Conservation (phyloP, 2,888 invertebrate genomes). For the Drosophila prostipennis region DNA sequence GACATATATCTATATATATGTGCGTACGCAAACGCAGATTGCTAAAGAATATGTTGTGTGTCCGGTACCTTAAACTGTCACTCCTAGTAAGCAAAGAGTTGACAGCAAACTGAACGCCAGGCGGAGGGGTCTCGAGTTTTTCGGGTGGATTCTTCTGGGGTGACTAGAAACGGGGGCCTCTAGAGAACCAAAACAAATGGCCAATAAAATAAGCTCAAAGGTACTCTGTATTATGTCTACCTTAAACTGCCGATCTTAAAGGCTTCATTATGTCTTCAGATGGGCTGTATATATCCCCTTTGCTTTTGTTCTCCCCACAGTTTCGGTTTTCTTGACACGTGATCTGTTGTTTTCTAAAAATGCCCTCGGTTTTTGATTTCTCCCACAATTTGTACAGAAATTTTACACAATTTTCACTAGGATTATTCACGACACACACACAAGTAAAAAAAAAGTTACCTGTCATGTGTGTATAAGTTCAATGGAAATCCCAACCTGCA, state of each 20-base stretch:
- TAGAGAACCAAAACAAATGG: not conserved
- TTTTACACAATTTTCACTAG: slow-evolving; percentile 45
- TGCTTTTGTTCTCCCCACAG: not conserved
- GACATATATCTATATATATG: slow-evolving; percentile 64
- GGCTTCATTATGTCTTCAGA: slow-evolving; percentile 8
- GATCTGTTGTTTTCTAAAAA: not conserved
- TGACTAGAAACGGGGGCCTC: not conserved
- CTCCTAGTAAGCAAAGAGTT: slow-evolving; percentile 64
- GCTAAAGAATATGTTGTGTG: slow-evolving; percentile 68
- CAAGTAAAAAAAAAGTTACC: slow-evolving; percentile 4
- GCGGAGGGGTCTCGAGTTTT: not conserved
- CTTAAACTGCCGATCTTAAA: not conserved
- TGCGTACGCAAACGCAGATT: slow-evolving; percentile 58
- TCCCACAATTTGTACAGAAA: slow-evolving; percentile 27
- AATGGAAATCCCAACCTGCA: not conserved
- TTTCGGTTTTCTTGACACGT: not conserved
- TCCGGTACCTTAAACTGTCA: slow-evolving; percentile 48
- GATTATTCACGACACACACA: slow-evolving; percentile 21
- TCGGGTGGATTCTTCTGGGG: not conserved
- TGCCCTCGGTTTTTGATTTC: not conserved
- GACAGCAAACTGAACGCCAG: slow-evolving; percentile 68
- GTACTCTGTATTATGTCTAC: not conserved
- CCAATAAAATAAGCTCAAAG: not conserved
- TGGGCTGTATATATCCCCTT: not conserved
- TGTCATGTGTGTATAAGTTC: slow-evolving; percentile 20